phyloP scores from a whole-genome alignment of 35 echinoderm and acorn worm species.

The Heliocidaris erythrogramma region DNA sequence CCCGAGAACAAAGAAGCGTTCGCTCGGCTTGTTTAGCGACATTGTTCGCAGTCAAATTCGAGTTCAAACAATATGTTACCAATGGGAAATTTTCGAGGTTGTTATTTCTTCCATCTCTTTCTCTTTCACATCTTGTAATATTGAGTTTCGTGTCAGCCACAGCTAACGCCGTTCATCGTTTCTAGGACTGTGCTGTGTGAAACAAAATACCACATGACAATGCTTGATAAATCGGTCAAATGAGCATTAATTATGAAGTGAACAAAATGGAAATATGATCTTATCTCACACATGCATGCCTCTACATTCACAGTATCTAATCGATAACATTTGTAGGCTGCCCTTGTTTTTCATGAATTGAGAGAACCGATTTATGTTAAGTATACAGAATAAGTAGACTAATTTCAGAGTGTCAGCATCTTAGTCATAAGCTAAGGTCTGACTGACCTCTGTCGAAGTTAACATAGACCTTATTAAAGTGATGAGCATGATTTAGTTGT shows the following conservation, averaged over 20 bases:
- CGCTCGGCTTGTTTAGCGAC: slow-evolving; percentile 32
- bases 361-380: not conserved
- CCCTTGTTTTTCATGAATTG: not conserved
- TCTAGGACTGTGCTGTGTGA: not conserved
- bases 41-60: slow-evolving; percentile 23
- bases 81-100: not conserved
- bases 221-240: not conserved
- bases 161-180: not conserved
- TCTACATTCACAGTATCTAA: not conserved
- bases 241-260: not conserved
- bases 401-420: not conserved
- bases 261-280: not conserved
- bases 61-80: slow-evolving; percentile 28
- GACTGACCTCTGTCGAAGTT: too few species aligned
- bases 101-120: not conserved
- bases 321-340: not conserved
- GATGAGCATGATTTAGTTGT: too few species aligned
- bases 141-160: slow-evolving; percentile 23
- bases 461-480: too few species aligned
- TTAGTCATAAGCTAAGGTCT: not conserved
- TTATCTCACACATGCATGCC: not conserved
- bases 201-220: slow-evolving; percentile 5
- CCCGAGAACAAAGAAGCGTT: slow-evolving; percentile 31
- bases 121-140: not conserved
- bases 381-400: not conserved